Evolutionary conservation across 2,113 vertebrate species (phyloP).

Genomic region (Rhipidura dahli): DNA sequence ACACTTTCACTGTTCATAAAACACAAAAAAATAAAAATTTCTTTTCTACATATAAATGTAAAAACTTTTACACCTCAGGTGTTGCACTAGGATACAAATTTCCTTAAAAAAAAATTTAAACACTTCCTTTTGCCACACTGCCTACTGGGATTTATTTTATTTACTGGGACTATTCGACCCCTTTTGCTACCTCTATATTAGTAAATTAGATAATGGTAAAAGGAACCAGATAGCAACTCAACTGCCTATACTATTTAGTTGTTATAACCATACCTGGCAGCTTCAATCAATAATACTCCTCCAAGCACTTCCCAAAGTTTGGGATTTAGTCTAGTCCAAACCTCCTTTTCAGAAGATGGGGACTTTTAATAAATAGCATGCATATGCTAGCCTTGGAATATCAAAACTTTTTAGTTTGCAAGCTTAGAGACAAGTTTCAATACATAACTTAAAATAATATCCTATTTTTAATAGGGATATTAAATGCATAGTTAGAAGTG

Average conservation of each 20-base stretch:
- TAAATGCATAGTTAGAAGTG: not conserved
- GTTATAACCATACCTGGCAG: not conserved
- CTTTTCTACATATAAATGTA: not conserved
- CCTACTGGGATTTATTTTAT: not conserved
- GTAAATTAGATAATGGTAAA: not conserved
- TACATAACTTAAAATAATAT: not conserved
- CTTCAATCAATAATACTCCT: not conserved
- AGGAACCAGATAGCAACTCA: not conserved
- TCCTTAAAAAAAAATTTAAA: fast-evolving
- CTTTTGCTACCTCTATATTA: not conserved
- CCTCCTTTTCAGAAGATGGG: not conserved
- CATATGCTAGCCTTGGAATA: not conserved
- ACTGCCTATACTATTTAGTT: not conserved
- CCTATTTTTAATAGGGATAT: not conserved
- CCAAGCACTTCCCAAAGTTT: not conserved
- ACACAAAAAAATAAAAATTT: not conserved
- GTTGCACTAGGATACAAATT: not conserved
- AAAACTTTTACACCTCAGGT: not conserved
- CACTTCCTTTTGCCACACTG: not conserved
- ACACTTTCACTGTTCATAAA: not conserved
- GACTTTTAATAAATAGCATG: not conserved
- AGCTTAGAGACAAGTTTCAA: not conserved
- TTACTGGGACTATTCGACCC: not conserved
- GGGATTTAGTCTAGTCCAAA: not conserved
- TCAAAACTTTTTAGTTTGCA: not conserved